Base-by-base conservation (phyloP, 2,797 vertebrate species). In the Garrulus glandarius region DNA sequence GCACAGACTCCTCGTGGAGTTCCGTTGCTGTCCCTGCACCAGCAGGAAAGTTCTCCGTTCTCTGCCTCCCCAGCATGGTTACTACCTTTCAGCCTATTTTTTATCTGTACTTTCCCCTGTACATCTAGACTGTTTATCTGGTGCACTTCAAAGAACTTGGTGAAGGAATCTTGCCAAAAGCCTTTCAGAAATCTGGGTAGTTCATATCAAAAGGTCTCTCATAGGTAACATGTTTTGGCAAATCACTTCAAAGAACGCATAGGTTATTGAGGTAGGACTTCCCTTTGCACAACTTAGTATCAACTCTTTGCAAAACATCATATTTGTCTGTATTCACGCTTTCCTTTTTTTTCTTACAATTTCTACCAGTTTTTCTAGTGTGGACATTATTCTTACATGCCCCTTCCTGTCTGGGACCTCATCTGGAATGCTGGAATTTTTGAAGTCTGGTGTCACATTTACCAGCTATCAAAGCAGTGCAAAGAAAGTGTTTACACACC, bases 111-210 rank as follows among this genome's bases (percentile, higher is more conserved):
- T 39, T 87, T 89, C 39, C 22, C 46, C 63, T 77, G 24, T 53
- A 78, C 19, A 68, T 10, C 5, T 71, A 75, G 15, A 21, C 14
- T 76, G 55, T 72, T 80, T 84, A 69, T 53, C 21, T 57, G 65
- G 9, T 20, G 9, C 49, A 57, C 32, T 80, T 93, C 43, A 92
- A 92, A 92, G 59, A 12, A 15, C 72, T 65, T 63, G 7, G 8
- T 65, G 55, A 87, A 79, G 39, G 47, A 95, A 83, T 24, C 27
- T 79, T 89, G 68, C 71, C 76, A 84, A 94, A 92, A 89, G 43
- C 27, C 15, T 78, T 89, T 65, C 46, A 77, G 65, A 92, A 92
- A 71, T 69, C 22, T 3, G 5, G 49, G 27, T n/a, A 71, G 53
- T 46, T 56, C 24, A 6, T 68, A 74, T 78, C 46, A 88, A 90